Evolutionary conservation across 2,113 vertebrate species (phyloP).

Genomic region (Bolborhynchus lineola): DNA sequence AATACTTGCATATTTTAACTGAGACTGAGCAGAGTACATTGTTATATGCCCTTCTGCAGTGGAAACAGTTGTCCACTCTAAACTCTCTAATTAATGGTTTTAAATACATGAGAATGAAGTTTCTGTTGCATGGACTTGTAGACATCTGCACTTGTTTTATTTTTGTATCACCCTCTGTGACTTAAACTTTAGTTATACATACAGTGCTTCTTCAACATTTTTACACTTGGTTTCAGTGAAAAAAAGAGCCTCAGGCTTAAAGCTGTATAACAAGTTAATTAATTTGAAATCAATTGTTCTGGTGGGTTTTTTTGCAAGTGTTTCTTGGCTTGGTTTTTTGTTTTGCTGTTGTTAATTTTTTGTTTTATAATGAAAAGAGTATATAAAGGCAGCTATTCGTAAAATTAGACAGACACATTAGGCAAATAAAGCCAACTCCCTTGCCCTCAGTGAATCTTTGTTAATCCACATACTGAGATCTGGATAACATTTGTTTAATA

Average conservation of each 20-base stretch:
- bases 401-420: neutral
- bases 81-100: neutral
- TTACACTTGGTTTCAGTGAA: neutral
- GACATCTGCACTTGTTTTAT: neutral
- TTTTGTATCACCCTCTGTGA: neutral
- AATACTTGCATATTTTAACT: neutral
- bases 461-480: neutral
- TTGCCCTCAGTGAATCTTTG: neutral
- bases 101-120: neutral
- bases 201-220: neutral
- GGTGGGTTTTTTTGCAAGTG: rapidly evolving
- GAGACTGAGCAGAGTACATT: neutral
- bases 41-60: neutral
- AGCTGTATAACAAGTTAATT: neutral
- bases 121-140: neutral
- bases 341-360: neutral
- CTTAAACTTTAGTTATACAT: neutral
- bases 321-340: neutral
- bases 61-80: neutral
- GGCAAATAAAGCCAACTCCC: neutral
- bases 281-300: neutral
- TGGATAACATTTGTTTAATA: neutral
- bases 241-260: neutral
- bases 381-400: neutral
- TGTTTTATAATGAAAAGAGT: neutral